Base-by-base conservation (phyloP, 2,797 vertebrate genomes). In the Staurois parvus region DNA sequence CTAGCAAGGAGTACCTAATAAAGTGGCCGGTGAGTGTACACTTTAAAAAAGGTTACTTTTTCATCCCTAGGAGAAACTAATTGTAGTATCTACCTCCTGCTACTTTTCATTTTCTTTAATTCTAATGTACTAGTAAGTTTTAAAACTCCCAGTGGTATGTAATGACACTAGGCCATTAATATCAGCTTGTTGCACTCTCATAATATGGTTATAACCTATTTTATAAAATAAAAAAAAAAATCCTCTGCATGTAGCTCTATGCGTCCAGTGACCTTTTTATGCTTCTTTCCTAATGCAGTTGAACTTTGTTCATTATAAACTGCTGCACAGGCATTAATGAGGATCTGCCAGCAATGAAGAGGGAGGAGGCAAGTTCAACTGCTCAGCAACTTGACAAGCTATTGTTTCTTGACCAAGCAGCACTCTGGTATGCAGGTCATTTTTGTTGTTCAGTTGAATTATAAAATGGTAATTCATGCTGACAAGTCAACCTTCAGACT, bases 321-420 rank as follows among this genome's bases (percentile, higher is more conserved):
- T 70, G 29, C 45, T 56, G 42, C 66, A 48, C 11, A 29, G 69
- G 69, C 52, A 72, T 56, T 73, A 62, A 15, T 37, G n/a, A 40
- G 68, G 79, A 32, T 59, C 45, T 81, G 52, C 48, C 79, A 81
- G 32, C 24, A 29, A 26, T 69, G 48, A n/a, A 30, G 24, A 59
- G 19, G 45, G 19, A 64, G 79, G 52, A 21, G 34, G 59, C 32
- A 56, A 72, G 70, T 72, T 72, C 56, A 73, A 81, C 52, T 34
- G 72, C 69, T 40, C 29, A 72, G 70, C 52, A 81, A 81, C 52
- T 81, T 81, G 69, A 81, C 69, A 81, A 81, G 79, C 34, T 62
- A 81, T 81, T 81, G 79, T 81, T 81, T 81, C 79, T 29, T 73
- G 79, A 81, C 79, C 79, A 81, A 73, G 56, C 34, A 34, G 48